Evolutionary conservation across 1,140 invertebrate species (phyloP).

Genomic region (Platyura marginata): DNA sequence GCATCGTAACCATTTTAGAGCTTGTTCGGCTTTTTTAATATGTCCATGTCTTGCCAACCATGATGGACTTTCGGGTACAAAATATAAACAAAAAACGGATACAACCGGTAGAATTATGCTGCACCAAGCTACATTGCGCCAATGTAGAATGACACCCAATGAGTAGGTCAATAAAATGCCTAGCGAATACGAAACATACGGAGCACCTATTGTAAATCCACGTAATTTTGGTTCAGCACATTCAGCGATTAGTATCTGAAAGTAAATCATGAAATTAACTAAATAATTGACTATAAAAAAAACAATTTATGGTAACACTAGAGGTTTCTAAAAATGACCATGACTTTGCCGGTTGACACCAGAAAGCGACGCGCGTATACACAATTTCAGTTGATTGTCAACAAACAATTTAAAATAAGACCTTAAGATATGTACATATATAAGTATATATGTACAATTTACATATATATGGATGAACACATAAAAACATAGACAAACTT

Average conservation of each 20-base stretch:
- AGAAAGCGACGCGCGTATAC: no score
- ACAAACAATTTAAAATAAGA: no score
- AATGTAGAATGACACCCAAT: slow-evolving; percentile 38
- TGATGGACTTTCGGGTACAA: slow-evolving; percentile 50
- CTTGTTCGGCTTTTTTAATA: slow-evolving; percentile 37
- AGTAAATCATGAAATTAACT: no score
- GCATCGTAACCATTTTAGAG: slow-evolving; percentile 45
- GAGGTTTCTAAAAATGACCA: no score
- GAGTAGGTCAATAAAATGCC: slow-evolving; percentile 53
- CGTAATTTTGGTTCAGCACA: slow-evolving; percentile 45
- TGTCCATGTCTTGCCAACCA: slow-evolving; percentile 43
- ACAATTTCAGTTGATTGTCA: no score
- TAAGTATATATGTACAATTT: no score
- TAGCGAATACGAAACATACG: slow-evolving; percentile 45
- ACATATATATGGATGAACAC: no score
- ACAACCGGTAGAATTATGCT: slow-evolving; percentile 36
- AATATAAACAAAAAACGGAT: slow-evolving; percentile 33
- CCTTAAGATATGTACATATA: no score
- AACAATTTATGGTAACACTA: no score
- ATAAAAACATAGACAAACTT: no score
- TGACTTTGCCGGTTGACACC: no score
- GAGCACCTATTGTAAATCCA: slow-evolving; percentile 41
- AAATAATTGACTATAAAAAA: no score
- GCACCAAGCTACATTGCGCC: slow-evolving; percentile 42
- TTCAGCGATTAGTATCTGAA: slow-evolving; percentile 54